phyloP scores from a whole-genome alignment of 2,113 vertebrate genomes.

The Eulemur rufifrons region DNA sequence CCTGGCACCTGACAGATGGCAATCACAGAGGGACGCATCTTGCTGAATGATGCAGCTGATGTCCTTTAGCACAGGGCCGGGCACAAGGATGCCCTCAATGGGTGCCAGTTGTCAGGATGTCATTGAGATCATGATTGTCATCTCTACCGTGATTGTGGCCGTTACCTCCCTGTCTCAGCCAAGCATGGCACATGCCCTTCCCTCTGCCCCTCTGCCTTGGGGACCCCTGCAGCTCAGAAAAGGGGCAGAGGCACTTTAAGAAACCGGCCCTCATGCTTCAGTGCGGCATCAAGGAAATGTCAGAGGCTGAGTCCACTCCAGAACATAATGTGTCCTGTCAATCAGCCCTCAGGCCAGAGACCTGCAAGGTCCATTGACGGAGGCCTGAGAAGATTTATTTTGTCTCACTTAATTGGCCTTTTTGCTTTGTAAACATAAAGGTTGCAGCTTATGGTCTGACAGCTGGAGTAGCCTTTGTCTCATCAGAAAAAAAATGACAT shows the following conservation, averaged over 20 bases:
- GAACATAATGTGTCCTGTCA: constrained; percentile 77
- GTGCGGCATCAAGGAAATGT: constrained; percentile 81
- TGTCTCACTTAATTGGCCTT: constrained; percentile 87
- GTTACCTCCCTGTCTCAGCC: neutral
- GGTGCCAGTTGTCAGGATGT: rapidly evolving
- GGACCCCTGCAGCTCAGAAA: neutral
- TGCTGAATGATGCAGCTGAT: neutral
- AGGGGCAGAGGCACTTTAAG: constrained; percentile 44
- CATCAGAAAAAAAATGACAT: constrained; percentile 81
- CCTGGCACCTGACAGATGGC: neutral
- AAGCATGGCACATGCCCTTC: neutral
- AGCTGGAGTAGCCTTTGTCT: constrained; percentile 82
- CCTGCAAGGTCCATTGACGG: constrained; percentile 69
- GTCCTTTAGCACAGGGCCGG: neutral
- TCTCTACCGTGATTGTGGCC: rapidly evolving
- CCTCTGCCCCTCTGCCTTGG: neutral
- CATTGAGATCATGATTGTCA: rapidly evolving
- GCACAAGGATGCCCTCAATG: neutral
- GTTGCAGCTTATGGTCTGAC: constrained; percentile 84
- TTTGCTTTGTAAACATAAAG: constrained; percentile 89
- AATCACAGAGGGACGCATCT: neutral
- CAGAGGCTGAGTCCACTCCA: constrained; percentile 71
- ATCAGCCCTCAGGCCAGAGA: constrained; percentile 71
- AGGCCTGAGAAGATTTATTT: constrained; percentile 82
- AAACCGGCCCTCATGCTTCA: constrained; percentile 65